Conservation (phyloP, 2,797 vertebrate species). For the Ispidina lecontei region DNA sequence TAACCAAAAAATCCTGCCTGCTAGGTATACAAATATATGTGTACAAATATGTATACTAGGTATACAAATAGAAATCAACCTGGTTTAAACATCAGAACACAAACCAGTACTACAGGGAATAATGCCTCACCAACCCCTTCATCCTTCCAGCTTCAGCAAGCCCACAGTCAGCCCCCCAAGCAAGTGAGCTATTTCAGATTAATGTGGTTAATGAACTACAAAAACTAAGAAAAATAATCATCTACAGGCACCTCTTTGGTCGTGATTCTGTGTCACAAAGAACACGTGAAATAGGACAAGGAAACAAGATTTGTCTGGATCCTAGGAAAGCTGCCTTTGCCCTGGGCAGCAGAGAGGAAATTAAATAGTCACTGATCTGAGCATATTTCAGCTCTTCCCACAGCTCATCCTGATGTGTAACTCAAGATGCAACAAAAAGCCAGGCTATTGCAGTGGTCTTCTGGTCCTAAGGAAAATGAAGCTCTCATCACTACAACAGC, state of each 20-base stretch:
- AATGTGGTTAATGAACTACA: neutral
- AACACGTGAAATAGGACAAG: neutral
- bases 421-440: conserved; percentile 2
- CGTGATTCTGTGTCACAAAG: neutral
- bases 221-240: neutral
- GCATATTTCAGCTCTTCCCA: conserved; percentile 13
- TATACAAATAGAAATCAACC: neutral
- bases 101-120: neutral
- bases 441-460: neutral
- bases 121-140: neutral
- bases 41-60: too few species aligned
- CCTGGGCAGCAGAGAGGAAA: neutral
- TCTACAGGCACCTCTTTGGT: neutral
- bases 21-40: neutral
- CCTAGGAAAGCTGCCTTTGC: neutral
- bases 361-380: neutral
- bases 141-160: neutral
- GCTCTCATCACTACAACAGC: neutral
- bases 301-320: neutral
- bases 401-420: neutral
- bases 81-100: neutral
- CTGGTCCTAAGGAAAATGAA: neutral
- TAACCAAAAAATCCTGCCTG: neutral
- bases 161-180: neutral
- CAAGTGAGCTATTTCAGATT: neutral